These are phyloP conservation scores for Dromaius novaehollandiae DNA, from an alignment of 2,113 vertebrate genomes.

Conservation along the genomic window DNA sequence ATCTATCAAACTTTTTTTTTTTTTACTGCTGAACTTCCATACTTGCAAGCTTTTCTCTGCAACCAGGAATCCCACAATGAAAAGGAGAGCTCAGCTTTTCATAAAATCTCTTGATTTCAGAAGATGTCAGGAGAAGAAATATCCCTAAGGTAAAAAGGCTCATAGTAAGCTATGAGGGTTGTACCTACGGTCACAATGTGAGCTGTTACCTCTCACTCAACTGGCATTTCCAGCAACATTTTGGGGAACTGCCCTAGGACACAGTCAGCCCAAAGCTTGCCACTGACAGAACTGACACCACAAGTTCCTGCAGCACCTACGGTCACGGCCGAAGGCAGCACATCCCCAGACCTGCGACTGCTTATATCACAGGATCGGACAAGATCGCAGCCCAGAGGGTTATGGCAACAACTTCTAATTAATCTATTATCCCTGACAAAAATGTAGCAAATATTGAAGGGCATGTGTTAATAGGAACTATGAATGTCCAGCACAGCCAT, in stretches of 20 bases:
- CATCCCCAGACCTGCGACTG: not conserved
- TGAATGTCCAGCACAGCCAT: not conserved
- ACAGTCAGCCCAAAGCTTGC: not conserved
- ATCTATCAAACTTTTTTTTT: not conserved
- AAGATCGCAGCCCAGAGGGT: not conserved
- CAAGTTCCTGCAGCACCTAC: not conserved
- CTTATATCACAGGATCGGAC: not conserved
- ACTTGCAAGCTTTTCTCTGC: not conserved
- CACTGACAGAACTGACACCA: not conserved
- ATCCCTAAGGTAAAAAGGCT: not conserved
- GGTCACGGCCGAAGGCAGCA: not conserved
- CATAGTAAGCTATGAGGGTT: not conserved
- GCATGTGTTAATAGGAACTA: not conserved
- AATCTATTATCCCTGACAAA: not conserved
- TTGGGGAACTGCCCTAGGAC: not conserved
- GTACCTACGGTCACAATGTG: not conserved
- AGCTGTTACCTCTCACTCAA: not conserved
- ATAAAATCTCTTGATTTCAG: not conserved
- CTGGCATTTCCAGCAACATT: not conserved
- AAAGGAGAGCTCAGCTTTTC: constrained; percentile 6
- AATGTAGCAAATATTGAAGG: not conserved
- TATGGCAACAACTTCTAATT: not conserved
- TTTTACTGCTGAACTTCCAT: not conserved
- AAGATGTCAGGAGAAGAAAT: not conserved
- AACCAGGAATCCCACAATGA: not conserved